A percentile compares a stretch with the other conserved stretches of the same genome.
phyloP scores from a whole-genome alignment of 2,797 vertebrate species.

The Ctenochaetus hawaiiensis region DNA sequence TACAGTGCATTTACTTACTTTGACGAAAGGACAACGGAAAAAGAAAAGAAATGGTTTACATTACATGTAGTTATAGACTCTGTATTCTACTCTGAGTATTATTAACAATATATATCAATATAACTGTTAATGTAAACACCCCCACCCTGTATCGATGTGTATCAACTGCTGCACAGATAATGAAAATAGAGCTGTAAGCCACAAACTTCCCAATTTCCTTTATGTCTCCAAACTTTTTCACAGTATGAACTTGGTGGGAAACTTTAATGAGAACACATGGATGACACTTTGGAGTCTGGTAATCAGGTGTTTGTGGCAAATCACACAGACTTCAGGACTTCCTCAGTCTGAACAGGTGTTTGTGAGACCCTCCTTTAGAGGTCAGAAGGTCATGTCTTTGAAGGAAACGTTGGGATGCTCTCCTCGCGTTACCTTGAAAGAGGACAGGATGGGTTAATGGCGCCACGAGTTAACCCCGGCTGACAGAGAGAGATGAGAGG shows the following conservation, averaged over 20 bases:
- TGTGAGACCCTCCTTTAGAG: not conserved
- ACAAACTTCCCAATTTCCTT: not conserved
- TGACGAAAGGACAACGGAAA: too few relatives aligned
- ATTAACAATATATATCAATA: too few relatives aligned
- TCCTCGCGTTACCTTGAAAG: conserved; percentile 10
- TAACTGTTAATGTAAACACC: too few relatives aligned
- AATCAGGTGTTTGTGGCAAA: not conserved
- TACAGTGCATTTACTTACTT: too few relatives aligned
- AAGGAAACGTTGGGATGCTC: conserved; percentile 29
- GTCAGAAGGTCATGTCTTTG: conserved; percentile 1
- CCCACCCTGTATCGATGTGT: too few relatives aligned
- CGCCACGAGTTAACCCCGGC: conserved; percentile 55
- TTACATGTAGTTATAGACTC: too few relatives aligned
- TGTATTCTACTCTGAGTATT: too few relatives aligned
- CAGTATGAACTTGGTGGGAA: not conserved
- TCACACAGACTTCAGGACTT: not conserved
- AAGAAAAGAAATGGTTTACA: too few relatives aligned
- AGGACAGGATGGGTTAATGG: conserved; percentile 41
- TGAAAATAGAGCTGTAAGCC: not conserved
- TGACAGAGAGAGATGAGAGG: conserved; percentile 76
- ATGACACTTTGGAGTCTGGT: not conserved
- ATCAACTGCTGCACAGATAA: not conserved
- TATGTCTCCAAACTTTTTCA: not conserved
- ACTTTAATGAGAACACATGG: not conserved
- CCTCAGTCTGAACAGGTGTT: not conserved